A percentile compares a stretch with the other conserved stretches of the same genome.
Conservation (phyloP, 2,888 invertebrate genomes). For the Phania funesta region DNA sequence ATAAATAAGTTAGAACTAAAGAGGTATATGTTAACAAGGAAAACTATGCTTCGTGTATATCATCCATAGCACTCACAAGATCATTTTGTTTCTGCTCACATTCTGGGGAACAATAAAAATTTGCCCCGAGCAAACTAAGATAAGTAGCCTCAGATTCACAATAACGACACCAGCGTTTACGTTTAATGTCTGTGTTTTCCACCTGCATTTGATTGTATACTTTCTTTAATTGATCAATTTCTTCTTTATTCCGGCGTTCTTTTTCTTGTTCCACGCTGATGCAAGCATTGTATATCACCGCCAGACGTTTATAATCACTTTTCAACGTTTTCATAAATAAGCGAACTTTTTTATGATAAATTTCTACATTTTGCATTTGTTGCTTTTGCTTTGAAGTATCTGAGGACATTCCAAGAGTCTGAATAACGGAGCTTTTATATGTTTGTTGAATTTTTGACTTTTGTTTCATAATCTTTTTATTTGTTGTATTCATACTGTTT, state of each 20-base stretch:
- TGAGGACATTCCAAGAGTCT: not conserved
- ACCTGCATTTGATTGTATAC: constrained; percentile 47
- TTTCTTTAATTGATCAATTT: constrained; percentile 51
- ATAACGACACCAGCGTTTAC: constrained; percentile 70
- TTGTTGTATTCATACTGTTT: not conserved
- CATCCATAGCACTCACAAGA: constrained; percentile 1
- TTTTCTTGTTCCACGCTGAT: constrained; percentile 31
- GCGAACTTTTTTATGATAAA: not conserved
- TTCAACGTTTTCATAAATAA: constrained; percentile 7
- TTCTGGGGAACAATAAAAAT: constrained; percentile 67
- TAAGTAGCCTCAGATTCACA: constrained; percentile 69
- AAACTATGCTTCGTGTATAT: not conserved
- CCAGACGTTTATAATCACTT: constrained; percentile 25
- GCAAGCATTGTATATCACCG: not conserved
- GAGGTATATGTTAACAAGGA: not conserved
- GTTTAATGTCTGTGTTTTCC: constrained; percentile 66
- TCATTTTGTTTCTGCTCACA: constrained; percentile 62
- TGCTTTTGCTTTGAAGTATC: not conserved
- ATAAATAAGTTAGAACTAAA: not conserved
- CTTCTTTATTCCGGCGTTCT: constrained; percentile 30
- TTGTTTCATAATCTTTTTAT: not conserved
- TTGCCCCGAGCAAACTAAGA: constrained; percentile 4
- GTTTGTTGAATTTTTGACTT: not conserved
- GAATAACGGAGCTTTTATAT: not conserved
- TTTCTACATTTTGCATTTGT: not conserved